A percentile compares a stretch with the other conserved stretches of the same genome.
These are phyloP conservation scores for Magallana ariakensis DNA, from an alignment of 1,140 invertebrate genomes.

Conservation along the genomic window DNA sequence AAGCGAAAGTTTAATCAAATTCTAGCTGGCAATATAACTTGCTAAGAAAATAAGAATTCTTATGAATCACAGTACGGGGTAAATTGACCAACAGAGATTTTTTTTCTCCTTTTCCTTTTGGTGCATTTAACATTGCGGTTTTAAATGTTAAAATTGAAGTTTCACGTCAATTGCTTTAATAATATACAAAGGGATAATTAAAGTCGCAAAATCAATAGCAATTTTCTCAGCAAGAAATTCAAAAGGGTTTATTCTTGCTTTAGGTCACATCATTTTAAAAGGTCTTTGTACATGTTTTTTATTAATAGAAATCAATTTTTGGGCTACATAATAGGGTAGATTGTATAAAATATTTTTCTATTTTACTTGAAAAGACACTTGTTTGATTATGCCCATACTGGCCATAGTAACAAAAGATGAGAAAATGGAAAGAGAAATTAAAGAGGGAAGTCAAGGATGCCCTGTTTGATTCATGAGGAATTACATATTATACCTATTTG, in stretches of 20 bases:
- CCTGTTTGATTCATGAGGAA: no score
- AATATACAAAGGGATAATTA: background rate
- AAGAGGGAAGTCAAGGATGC: background rate
- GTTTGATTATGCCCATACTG: no score
- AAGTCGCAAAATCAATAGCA: constrained; percentile 12
- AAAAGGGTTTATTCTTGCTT: background rate
- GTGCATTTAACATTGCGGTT: constrained; percentile 1
- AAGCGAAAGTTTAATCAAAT: constrained; percentile 17
- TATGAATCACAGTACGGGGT: background rate
- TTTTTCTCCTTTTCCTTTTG: background rate
- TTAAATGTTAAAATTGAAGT: background rate
- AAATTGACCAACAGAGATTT: background rate
- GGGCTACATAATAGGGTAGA: background rate
- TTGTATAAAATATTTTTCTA: background rate
- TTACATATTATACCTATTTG: no score
- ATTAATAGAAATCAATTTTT: background rate
- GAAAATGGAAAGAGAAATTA: background rate
- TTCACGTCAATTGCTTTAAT: background rate
- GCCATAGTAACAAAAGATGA: background rate
- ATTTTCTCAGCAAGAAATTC: background rate
- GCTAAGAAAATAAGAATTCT: background rate
- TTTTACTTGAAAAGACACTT: background rate
- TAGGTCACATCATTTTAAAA: constrained; percentile 9
- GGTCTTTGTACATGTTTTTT: background rate
- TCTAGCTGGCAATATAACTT: background rate